Evolutionary conservation across 2,888 invertebrate genomes (phyloP).

Genomic region (Pyrrhia umbra): DNA sequence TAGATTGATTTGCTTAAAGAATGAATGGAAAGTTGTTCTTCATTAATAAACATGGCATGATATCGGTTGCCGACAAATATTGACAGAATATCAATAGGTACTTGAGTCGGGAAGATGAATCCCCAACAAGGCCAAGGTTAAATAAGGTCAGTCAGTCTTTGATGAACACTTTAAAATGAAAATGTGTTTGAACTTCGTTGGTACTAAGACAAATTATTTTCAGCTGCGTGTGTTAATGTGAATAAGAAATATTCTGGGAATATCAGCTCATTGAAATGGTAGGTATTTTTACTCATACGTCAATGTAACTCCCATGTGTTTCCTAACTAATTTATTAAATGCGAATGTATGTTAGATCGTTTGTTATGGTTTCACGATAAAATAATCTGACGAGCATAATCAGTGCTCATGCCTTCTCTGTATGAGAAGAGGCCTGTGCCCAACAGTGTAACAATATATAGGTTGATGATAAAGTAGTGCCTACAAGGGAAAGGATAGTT

Average conservation of each 20-base stretch:
- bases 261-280: not conserved
- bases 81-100: conserved; percentile 14
- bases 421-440: no score
- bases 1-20: conserved; percentile 14
- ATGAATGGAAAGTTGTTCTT: conserved; percentile 2
- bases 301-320: no score
- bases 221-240: not conserved
- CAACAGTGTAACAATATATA: no score
- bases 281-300: no score
- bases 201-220: not conserved
- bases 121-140: not conserved
- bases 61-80: conserved; percentile 10
- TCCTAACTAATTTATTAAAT: no score
- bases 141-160: not conserved
- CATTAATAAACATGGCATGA: conserved; percentile 7
- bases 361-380: no score
- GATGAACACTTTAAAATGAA: not conserved
- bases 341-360: no score
- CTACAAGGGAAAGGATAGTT: no score
- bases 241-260: not conserved
- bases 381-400: no score
- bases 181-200: not conserved
- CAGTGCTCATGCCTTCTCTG: no score
- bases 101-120: conserved; percentile 3
- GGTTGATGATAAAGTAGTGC: no score